Percentiles rank a stretch among this genome's conserved stretches.
Evolutionary conservation across 2,113 vertebrate genomes (phyloP).

Genomic region (Willisornis vidua): DNA sequence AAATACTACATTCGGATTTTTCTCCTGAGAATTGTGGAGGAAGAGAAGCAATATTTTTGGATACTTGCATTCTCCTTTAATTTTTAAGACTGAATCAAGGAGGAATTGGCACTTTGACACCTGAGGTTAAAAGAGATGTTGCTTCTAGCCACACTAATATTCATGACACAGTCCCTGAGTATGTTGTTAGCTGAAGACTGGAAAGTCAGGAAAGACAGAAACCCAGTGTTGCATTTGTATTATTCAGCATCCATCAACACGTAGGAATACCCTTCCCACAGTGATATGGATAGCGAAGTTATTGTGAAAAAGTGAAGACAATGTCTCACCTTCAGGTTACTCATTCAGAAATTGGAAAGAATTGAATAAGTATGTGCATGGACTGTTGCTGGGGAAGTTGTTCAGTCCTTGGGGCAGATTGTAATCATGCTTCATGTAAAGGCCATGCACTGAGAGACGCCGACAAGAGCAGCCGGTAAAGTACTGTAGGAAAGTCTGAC

Average conservation of each 20-base stretch:
- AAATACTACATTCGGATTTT: background rate
- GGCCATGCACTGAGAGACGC: background rate
- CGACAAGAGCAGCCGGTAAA: background rate
- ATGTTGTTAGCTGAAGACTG: background rate
- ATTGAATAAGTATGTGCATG: background rate
- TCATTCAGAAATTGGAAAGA: background rate
- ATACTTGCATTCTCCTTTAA: background rate
- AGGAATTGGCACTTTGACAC: background rate
- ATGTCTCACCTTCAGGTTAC: background rate
- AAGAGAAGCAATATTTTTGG: background rate
- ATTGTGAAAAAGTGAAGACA: background rate
- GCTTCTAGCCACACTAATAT: background rate
- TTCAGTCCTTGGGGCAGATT: background rate
- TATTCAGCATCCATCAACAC: background rate
- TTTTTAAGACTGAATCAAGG: background rate
- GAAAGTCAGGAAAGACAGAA: background rate
- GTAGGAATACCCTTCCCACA: background rate
- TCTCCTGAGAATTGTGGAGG: background rate
- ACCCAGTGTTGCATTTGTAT: background rate
- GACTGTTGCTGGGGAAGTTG: background rate
- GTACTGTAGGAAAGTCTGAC: background rate
- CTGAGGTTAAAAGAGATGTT: background rate
- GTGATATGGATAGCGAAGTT: background rate
- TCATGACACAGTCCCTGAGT: background rate
- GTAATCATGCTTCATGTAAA: background rate